These are phyloP conservation scores for Cossypha heuglini DNA, from an alignment of 2,797 vertebrate genomes.

Conservation along the genomic window DNA sequence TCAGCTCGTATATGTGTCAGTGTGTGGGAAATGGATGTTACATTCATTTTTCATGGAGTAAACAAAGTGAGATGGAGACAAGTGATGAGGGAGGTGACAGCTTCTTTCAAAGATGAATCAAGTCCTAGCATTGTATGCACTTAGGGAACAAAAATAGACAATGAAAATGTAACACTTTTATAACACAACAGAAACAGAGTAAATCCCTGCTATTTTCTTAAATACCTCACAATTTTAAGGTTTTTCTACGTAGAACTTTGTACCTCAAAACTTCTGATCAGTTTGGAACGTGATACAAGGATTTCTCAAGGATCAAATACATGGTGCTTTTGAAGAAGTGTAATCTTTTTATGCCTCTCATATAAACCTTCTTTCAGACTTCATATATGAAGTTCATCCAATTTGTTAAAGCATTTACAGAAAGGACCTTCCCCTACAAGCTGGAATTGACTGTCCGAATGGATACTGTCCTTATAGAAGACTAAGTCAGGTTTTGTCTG, in stretches of 20 bases:
- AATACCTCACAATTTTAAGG: not conserved
- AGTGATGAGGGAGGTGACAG: not conserved
- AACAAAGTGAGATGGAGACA: not conserved
- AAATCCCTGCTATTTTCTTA: not conserved
- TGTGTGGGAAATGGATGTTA: not conserved
- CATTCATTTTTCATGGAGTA: not conserved
- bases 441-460: slow-evolving; percentile 23
- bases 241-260: not conserved
- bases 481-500: slow-evolving; percentile 64
- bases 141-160: not conserved
- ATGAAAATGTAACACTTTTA: not conserved
- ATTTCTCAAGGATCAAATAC: not conserved
- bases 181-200: not conserved
- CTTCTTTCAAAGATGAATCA: not conserved
- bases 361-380: not conserved
- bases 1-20: not conserved
- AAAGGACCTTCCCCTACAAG: slow-evolving; percentile 39
- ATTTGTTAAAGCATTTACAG: not conserved
- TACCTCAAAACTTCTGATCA: not conserved
- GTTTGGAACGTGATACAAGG: not conserved
- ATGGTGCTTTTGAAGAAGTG: not conserved
- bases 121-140: not conserved
- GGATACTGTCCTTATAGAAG: slow-evolving; percentile 1
- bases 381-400: not conserved
- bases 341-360: not conserved